phyloP scores from a whole-genome alignment of 2,888 invertebrate species.

The Ochropleura leucogaster region DNA sequence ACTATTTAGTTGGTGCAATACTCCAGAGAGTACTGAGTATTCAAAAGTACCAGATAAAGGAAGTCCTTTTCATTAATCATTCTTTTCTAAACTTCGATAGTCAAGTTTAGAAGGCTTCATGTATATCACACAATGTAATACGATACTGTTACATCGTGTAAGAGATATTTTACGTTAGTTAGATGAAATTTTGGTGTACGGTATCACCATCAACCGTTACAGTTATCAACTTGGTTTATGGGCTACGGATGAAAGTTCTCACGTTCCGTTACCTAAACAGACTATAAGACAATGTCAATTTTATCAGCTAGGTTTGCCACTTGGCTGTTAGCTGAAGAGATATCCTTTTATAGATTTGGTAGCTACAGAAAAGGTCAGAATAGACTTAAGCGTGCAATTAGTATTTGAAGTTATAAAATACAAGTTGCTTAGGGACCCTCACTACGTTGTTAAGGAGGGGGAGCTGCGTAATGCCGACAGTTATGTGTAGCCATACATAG shows the following conservation, averaged over 20 bases:
- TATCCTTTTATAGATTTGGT: neutral
- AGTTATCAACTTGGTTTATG: conserved; percentile 19
- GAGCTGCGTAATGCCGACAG: conserved; percentile 43
- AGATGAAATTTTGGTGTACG: conserved; percentile 32
- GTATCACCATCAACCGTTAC: conserved; percentile 39
- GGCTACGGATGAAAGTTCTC: conserved; percentile 34
- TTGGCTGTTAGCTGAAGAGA: neutral
- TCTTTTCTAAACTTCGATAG: neutral
- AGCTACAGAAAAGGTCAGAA: neutral
- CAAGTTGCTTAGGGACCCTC: conserved; percentile 13
- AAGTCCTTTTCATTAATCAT: neutral
- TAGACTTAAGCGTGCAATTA: neutral
- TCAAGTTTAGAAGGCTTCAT: neutral
- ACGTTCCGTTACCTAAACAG: conserved; percentile 22
- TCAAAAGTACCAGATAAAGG: neutral
- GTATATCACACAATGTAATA: conserved; percentile 1
- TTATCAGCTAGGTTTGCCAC: neutral
- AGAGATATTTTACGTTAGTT: conserved; percentile 25
- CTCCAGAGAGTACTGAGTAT: neutral
- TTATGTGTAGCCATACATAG: conserved; percentile 48
- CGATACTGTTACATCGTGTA: neutral
- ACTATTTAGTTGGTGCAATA: conserved; percentile 66
- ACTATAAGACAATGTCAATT: conserved; percentile 9
- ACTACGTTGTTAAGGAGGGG: conserved; percentile 31
- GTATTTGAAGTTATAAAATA: conserved; percentile 28